These are phyloP conservation scores for Apocheima hispidaria DNA, from an alignment of 2,888 invertebrate genomes.

Conservation along the genomic window DNA sequence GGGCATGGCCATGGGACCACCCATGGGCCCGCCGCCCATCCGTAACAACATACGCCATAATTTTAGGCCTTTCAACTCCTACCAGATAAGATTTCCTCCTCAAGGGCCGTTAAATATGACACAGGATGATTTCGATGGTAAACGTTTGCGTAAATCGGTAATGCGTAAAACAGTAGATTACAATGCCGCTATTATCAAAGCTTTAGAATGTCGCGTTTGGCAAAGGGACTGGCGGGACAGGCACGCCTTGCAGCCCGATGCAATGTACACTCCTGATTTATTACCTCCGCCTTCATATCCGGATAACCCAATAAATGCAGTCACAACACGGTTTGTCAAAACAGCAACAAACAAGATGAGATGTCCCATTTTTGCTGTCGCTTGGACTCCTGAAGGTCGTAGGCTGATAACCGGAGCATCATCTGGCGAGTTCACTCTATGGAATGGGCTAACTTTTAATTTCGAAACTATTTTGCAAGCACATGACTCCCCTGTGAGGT, in stretches of 20 bases:
- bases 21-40: conserved; percentile 61
- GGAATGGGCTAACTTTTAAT: conserved; percentile 99
- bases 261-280: conserved; percentile 97
- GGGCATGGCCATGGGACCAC: conserved; percentile 58
- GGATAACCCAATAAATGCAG: conserved; percentile 98
- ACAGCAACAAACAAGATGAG: conserved; percentile 99
- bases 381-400: conserved; percentile 99
- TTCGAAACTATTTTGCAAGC: conserved; percentile 99
- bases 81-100: conserved; percentile 83
- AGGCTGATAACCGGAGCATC: conserved; percentile 99
- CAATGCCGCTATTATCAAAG: conserved; percentile 97
- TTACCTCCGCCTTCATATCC: conserved; percentile 97
- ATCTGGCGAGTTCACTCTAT: conserved; percentile 99
- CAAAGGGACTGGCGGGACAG: conserved; percentile 97
- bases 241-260: conserved; percentile 96
- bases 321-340: conserved; percentile 97
- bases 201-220: conserved; percentile 97
- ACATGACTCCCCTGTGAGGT: conserved; percentile 99
- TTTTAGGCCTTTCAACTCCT: conserved; percentile 78
- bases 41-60: conserved; percentile 81
- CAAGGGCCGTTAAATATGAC: conserved; percentile 89
- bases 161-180: conserved; percentile 99
- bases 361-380: conserved; percentile 99
- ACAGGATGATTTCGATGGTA: conserved; percentile 97
- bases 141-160: conserved; percentile 97